Percentiles rank a stretch among this genome's conserved stretches.
phyloP scores from a whole-genome alignment of 2,888 invertebrate genomes.

The Tridacna gigas region DNA sequence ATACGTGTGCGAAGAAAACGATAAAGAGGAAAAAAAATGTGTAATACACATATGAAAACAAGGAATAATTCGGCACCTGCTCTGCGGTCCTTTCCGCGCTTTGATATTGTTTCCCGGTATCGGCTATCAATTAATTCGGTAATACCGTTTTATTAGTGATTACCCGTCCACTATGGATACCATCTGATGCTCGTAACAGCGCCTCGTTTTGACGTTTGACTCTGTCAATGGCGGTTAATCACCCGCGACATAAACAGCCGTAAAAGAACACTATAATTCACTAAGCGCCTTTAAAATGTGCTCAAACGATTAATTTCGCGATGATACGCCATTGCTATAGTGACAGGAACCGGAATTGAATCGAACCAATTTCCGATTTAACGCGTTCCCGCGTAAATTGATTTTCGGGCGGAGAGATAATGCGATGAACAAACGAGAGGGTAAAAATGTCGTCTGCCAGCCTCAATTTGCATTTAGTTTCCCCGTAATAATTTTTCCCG shows the following conservation, averaged over 20 bases:
- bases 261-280: slow-evolving; percentile 68
- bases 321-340: slow-evolving; percentile 56
- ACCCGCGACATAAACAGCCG: slow-evolving; percentile 54
- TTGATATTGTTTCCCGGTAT: slow-evolving; percentile 8
- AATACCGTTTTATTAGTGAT: slow-evolving; percentile 29
- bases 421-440: slow-evolving; percentile 53
- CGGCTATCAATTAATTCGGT: slow-evolving; percentile 14
- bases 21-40: no score
- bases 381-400: slow-evolving; percentile 61
- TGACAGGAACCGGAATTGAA: slow-evolving; percentile 58
- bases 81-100: not conserved
- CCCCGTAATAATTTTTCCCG: not conserved
- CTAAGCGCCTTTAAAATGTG: slow-evolving; percentile 66
- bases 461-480: slow-evolving; percentile 40
- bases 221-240: slow-evolving; percentile 60
- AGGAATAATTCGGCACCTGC: no score
- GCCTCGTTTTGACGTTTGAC: slow-evolving; percentile 24
- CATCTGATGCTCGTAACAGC: slow-evolving; percentile 21
- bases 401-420: slow-evolving; percentile 59
- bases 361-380: slow-evolving; percentile 61
- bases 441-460: slow-evolving; percentile 54
- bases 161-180: slow-evolving; percentile 12
- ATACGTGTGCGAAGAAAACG: no score
- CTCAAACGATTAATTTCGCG: slow-evolving; percentile 60
- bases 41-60: no score